Evolutionary conservation across 2,113 vertebrate species (phyloP).

Genomic region (Dasyornis broadbenti): DNA sequence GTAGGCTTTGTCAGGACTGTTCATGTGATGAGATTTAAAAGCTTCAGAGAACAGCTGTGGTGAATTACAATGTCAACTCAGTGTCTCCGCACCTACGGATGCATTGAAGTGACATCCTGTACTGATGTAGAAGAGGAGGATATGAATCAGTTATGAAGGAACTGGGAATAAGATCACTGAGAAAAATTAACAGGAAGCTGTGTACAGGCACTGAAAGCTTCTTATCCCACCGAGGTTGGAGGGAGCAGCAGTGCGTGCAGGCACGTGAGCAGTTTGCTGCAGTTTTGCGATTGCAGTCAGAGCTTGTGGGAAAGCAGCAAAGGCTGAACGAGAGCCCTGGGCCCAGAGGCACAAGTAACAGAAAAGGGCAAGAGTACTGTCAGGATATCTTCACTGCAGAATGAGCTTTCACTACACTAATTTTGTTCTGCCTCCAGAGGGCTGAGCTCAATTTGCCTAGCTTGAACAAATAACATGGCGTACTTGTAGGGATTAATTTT

Average conservation of each 20-base stretch:
- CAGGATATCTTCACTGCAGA: not conserved
- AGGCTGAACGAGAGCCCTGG: not conserved
- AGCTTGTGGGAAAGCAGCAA: not conserved
- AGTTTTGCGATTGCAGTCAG: not conserved
- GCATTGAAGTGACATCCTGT: not conserved
- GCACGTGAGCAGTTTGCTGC: not conserved
- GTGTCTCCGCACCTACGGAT: not conserved
- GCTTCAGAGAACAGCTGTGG: not conserved
- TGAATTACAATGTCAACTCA: not conserved
- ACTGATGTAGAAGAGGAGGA: not conserved
- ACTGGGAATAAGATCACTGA: not conserved
- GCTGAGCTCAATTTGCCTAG: conserved; percentile 25
- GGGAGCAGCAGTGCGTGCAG: not conserved
- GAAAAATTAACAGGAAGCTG: not conserved
- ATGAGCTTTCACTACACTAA: conserved; percentile 10
- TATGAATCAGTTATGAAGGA: not conserved
- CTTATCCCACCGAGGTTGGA: not conserved
- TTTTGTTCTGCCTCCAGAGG: conserved; percentile 7
- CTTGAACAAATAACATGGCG: not conserved
- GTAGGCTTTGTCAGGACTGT: not conserved
- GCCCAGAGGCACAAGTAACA: not conserved
- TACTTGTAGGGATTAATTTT: conserved; percentile 54
- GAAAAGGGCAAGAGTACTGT: not conserved
- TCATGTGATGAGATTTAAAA: not conserved
- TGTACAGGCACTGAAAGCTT: not conserved